Percentiles rank a stretch among this genome's conserved stretches.
phyloP scores from a whole-genome alignment of 2,113 vertebrate genomes.

The Hyaena hyaena region DNA sequence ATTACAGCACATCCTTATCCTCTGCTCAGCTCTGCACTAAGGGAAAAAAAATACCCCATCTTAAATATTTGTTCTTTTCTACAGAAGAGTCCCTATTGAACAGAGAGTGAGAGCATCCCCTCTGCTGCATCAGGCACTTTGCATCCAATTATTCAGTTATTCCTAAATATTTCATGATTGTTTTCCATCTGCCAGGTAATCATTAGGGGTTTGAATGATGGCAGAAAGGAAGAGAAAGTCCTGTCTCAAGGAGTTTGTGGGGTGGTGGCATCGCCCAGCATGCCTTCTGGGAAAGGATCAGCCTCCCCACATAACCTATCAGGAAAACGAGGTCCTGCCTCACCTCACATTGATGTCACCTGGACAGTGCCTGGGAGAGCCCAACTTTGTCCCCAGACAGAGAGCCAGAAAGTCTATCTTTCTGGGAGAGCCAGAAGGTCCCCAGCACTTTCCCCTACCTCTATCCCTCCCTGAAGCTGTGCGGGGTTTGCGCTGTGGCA shows the following conservation, averaged over 20 bases:
- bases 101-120: not conserved
- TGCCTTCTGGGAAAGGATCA: not conserved
- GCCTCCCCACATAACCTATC: not conserved
- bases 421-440: no score
- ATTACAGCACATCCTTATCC: slow-evolving; percentile 59
- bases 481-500: not conserved
- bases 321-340: not conserved
- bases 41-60: not conserved
- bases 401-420: no score
- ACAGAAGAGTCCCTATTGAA: not conserved
- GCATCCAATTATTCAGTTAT: not conserved
- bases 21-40: slow-evolving; percentile 49
- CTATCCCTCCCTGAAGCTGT: rapidly evolving
- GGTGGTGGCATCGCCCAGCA: not conserved
- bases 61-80: not conserved
- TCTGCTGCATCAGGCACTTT: not conserved
- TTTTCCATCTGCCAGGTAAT: not conserved
- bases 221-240: not conserved
- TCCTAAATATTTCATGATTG: not conserved
- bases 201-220: not conserved
- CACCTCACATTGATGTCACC: rapidly evolving
- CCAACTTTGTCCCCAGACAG: not conserved
- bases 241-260: not conserved
- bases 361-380: not conserved
- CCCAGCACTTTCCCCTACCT: not conserved